A percentile compares a stretch with the other conserved stretches of the same genome.
phyloP scores from a whole-genome alignment of 2,888 invertebrate species.

The Epinotia ramella region DNA sequence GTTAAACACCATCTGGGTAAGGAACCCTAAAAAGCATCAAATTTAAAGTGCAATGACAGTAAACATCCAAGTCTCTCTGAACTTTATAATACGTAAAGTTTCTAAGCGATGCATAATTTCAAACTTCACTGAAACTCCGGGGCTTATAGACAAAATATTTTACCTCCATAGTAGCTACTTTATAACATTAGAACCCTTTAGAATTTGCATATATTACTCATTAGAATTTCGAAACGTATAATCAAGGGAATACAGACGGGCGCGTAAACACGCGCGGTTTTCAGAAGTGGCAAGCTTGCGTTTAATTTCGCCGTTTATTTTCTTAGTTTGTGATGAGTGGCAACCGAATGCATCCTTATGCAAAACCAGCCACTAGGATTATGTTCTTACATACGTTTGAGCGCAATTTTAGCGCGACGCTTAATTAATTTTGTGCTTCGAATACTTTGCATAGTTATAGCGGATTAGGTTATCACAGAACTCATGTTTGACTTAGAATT shows the following conservation, averaged over 20 bases:
- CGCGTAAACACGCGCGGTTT: constrained; percentile 44
- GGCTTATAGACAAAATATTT: constrained; percentile 66
- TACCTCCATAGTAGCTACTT: constrained; percentile 64
- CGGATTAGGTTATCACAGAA: not conserved
- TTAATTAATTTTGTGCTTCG: constrained; percentile 24
- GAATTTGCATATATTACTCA: constrained; percentile 77
- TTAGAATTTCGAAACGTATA: constrained; percentile 72
- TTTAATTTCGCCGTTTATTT: constrained; percentile 36
- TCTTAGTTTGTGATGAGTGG: constrained; percentile 21
- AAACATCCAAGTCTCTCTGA: constrained; percentile 20
- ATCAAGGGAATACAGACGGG: constrained; percentile 63
- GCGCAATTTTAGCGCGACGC: constrained; percentile 24
- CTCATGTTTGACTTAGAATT: not conserved
- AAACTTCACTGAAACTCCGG: constrained; percentile 54
- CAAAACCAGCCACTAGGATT: constrained; percentile 19
- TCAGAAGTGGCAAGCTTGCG: constrained; percentile 1
- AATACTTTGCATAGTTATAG: constrained; percentile 23
- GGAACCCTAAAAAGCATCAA: constrained; percentile 7
- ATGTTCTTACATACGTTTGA: constrained; percentile 20
- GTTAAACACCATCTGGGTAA: not conserved
- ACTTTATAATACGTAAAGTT: constrained; percentile 48
- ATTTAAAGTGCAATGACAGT: constrained; percentile 26
- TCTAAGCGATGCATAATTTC: constrained; percentile 48
- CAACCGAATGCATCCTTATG: constrained; percentile 34
- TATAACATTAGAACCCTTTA: constrained; percentile 66